These are phyloP conservation scores for Steinernema feltiae DNA, from an alignment of 1,140 invertebrate genomes.

Conservation along the genomic window DNA sequence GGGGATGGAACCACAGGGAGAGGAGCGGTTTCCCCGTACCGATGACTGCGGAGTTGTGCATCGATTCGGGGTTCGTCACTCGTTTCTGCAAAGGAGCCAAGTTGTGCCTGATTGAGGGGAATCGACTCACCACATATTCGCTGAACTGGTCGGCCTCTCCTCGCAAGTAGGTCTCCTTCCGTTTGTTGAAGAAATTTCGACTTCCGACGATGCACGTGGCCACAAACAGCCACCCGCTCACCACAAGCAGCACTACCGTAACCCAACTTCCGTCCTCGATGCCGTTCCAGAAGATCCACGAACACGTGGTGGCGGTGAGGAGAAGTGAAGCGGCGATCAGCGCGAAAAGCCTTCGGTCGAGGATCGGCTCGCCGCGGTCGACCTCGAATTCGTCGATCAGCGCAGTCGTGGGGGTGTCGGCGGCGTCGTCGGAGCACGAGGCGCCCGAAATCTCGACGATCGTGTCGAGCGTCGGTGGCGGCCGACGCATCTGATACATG, in stretches of 20 bases:
- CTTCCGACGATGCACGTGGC: not conserved
- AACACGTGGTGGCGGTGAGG: not conserved
- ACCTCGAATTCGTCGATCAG: not conserved
- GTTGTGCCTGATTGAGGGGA: not conserved
- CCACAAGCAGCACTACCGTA: not conserved
- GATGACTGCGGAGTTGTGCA: not conserved
- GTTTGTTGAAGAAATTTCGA: not conserved
- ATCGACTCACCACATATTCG: conserved; percentile 1
- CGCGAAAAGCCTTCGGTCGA: not conserved
- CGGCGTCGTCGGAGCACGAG: not conserved
- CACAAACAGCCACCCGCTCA: not conserved
- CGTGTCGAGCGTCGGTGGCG: not conserved
- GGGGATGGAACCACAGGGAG: conserved; percentile 8
- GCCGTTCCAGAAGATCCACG: not conserved
- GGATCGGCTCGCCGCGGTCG: not conserved
- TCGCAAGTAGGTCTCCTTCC: not conserved
- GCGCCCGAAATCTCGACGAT: not conserved
- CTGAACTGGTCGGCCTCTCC: not conserved
- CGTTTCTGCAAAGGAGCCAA: not conserved
- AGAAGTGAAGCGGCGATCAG: not conserved
- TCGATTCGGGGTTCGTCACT: not conserved
- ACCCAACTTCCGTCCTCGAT: not conserved
- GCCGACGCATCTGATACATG: not conserved
- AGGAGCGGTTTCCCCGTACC: not conserved
- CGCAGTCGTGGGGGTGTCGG: not conserved